Evolutionary conservation across 2,888 invertebrate species (phyloP), one percentile per base, ranked within the genome.

Genomic region (Eristalis intricaria): DNA sequence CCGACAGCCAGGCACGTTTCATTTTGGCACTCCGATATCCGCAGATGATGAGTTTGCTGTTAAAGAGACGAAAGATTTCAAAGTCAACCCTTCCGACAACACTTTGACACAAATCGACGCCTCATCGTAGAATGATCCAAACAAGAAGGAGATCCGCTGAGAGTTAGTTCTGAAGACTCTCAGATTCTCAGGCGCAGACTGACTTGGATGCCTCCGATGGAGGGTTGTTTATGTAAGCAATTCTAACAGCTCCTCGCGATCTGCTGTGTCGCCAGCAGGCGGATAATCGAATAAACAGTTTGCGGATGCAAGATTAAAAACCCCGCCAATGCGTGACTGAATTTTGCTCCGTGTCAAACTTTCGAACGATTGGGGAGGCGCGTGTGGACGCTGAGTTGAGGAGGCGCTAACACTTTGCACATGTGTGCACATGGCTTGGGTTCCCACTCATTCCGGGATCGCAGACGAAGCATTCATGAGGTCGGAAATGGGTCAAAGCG

Each of bases 241-340:
- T 8, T 22, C n/a, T 61, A 73, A 19, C 19, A 1, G 23, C 38
- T 26, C 8, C 23, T 70, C 10, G 61, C 1, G 11, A 23, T 38
- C 3, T 0, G 1, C n/a, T 23, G 40, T n/a, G 15, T 50, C 4
- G 50, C 8, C 22, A 23, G 29, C 22, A 43, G 29, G 32, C 22
- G 64, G 11, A 22, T 74, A 64, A 73, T 63, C 63, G 32, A 35
- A 19, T 32, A 50, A 64, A 64, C 64, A 74, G 60, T 4, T 22
- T 26, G 23, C 4, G 29, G 66, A 29, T n/a, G n/a, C 22, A 23
- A 10, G 22, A 70, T 26, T 22, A 15, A 23, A 56, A 15, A 11
- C 22, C n/a, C n/a, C n/a, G 23, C 50, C 11, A 68, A 68, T 15
- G 29, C 40, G 56, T 68, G 68, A 68, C 66, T 43, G 40, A 65